A percentile compares a stretch with the other conserved stretches of the same genome.
These are phyloP conservation scores for Nudaria mundana DNA, from an alignment of 2,888 invertebrate species.

Conservation along the genomic window DNA sequence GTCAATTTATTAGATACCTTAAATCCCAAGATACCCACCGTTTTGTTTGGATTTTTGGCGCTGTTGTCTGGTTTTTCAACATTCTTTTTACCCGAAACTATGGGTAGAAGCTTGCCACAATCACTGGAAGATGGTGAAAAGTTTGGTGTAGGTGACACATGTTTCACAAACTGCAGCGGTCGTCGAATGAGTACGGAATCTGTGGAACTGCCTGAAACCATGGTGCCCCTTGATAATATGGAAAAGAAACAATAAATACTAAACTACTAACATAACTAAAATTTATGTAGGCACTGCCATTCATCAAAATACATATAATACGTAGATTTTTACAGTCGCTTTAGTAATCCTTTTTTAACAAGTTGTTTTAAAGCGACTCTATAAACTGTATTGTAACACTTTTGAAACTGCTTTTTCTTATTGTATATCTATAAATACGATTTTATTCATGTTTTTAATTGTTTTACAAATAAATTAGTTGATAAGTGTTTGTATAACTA, in stretches of 20 bases:
- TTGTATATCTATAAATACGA: too few relatives aligned
- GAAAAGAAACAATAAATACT: conserved; percentile 52
- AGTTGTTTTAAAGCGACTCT: too few relatives aligned
- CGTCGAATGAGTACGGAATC: conserved; percentile 61
- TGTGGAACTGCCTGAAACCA: conserved; percentile 65
- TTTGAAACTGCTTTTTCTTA: too few relatives aligned
- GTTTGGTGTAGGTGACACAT: conserved; percentile 91
- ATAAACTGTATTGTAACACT: too few relatives aligned
- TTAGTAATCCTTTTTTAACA: too few relatives aligned
- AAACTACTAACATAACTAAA: too few relatives aligned
- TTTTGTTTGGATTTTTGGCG: conserved; percentile 88
- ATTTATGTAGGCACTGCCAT: conserved; percentile 7
- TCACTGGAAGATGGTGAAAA: conserved; percentile 91
- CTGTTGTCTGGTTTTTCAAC: conserved; percentile 87
- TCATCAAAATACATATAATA: conserved; percentile 4
- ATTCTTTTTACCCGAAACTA: conserved; percentile 89
- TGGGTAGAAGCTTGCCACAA: conserved; percentile 90
- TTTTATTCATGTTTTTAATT: conserved; percentile 16
- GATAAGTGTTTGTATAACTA: conserved; percentile 23
- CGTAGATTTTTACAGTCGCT: conserved; percentile 1
- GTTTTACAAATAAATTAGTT: conserved; percentile 19
- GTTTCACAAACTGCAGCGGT: conserved; percentile 85
- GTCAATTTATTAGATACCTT: conserved; percentile 89
- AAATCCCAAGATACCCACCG: conserved; percentile 89
- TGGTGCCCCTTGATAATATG: conserved; percentile 64